Conservation (phyloP, 2,113 vertebrate genomes). For the Penelope pileata region DNA sequence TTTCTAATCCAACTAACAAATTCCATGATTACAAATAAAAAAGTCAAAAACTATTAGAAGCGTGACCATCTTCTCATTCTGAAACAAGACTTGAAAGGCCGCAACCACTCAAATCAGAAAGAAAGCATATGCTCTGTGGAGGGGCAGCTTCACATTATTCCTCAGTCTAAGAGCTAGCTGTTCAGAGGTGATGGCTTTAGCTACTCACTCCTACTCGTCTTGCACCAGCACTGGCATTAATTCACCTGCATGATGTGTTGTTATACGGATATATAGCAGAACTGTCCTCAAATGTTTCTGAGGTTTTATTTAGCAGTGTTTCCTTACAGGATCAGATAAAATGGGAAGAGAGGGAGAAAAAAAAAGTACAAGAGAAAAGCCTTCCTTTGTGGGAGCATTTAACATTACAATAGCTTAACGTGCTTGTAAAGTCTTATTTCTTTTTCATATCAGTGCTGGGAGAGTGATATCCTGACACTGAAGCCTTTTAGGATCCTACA, state of each 20-base stretch:
- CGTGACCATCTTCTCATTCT: not conserved
- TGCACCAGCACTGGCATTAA: not conserved
- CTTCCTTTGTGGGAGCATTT: not conserved
- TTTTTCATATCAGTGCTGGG: not conserved
- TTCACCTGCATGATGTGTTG: not conserved
- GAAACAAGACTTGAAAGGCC: not conserved
- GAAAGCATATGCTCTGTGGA: fast-evolving
- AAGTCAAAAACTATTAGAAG: not conserved
- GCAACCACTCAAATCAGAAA: not conserved
- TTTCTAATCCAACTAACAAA: not conserved
- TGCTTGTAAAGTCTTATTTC: not conserved
- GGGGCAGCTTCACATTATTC: not conserved
- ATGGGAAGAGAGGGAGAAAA: not conserved
- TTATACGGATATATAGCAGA: not conserved
- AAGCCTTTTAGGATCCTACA: not conserved
- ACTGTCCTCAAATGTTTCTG: not conserved
- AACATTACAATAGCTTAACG: not conserved
- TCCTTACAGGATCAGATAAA: not conserved
- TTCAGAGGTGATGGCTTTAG: not conserved
- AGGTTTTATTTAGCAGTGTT: not conserved
- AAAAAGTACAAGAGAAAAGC: not conserved
- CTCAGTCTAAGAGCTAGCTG: not conserved
- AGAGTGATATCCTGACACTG: not conserved
- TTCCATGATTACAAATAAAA: not conserved
- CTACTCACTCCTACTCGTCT: not conserved